Evolutionary conservation across 2,888 invertebrate genomes (phyloP).

Genomic region (Microdon myrmicae): DNA sequence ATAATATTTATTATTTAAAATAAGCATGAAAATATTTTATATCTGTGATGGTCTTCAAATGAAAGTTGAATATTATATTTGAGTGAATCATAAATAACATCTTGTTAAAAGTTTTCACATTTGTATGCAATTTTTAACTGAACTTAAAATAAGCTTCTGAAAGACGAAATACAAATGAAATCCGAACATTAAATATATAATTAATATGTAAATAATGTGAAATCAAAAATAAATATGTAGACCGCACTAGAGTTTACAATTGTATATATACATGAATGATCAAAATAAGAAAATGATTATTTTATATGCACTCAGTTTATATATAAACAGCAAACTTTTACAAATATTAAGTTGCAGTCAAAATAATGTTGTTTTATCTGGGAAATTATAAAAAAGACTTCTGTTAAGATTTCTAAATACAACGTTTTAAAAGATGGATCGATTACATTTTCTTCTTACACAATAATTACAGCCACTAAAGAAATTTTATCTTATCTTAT

Average conservation of each 20-base stretch:
- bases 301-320: no score
- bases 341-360: no score
- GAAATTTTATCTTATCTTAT: no score
- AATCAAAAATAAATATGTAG: neutral
- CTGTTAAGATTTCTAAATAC: no score
- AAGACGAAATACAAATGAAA: slow-evolving; percentile 5
- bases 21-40: slow-evolving; percentile 39
- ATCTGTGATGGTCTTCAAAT: slow-evolving; percentile 42
- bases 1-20: slow-evolving; percentile 3
- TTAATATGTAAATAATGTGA: slow-evolving; percentile 3
- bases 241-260: slow-evolving; percentile 1
- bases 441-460: no score
- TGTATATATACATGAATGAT: neutral
- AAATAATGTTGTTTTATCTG: no score
- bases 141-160: slow-evolving; percentile 17
- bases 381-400: no score
- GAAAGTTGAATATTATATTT: slow-evolving; percentile 8
- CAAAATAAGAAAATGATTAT: neutral
- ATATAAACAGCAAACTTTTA: no score
- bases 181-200: neutral
- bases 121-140: slow-evolving; percentile 12
- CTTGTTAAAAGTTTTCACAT: slow-evolving; percentile 2
- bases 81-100: slow-evolving; percentile 6
- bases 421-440: no score
- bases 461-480: no score